A percentile compares a stretch with the other conserved stretches of the same genome.
Conservation (phyloP, 2,888 invertebrate species). For the Leucophenga maculata region DNA sequence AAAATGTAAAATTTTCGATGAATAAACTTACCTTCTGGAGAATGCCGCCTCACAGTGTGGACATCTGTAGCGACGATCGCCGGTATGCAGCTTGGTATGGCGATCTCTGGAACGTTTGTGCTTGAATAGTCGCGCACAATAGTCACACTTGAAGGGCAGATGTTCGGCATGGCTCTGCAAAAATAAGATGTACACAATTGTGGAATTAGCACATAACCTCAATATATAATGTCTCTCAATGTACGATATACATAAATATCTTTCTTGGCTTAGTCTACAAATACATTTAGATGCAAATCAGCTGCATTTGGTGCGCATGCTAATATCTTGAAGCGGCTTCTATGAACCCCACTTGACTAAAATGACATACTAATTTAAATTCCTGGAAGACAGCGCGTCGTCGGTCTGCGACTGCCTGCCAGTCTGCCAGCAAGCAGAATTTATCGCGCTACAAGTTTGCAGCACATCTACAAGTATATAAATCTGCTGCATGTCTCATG, state of each 20-base stretch:
- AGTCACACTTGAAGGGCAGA: slow-evolving; percentile 93
- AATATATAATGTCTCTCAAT: background rate
- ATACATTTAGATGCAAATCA: slow-evolving; percentile 34
- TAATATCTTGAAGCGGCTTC: slow-evolving; percentile 24
- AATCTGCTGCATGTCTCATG: background rate
- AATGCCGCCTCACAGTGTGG: slow-evolving; percentile 93
- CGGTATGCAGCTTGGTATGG: slow-evolving; percentile 93
- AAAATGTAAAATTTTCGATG: background rate
- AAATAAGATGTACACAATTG: slow-evolving; percentile 16
- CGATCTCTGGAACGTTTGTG: slow-evolving; percentile 95
- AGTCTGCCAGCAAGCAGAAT: slow-evolving; percentile 36
- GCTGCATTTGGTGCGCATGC: slow-evolving; percentile 34
- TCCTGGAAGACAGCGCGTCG: slow-evolving; percentile 54
- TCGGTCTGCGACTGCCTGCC: slow-evolving; percentile 35
- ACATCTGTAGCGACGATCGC: slow-evolving; percentile 92
- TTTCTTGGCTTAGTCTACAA: slow-evolving; percentile 23
- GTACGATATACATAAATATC: too few relatives aligned
- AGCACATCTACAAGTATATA: slow-evolving; percentile 28
- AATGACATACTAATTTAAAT: slow-evolving; percentile 52
- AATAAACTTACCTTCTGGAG: slow-evolving; percentile 83
- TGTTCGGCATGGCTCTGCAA: slow-evolving; percentile 85
- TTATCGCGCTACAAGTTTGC: slow-evolving; percentile 31
- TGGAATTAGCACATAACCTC: slow-evolving; percentile 31
- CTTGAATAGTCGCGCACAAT: slow-evolving; percentile 93
- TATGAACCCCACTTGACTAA: slow-evolving; percentile 8